Percentiles rank a stretch among this genome's conserved stretches.
phyloP scores from a whole-genome alignment of 2,113 vertebrate genomes.

The Pelvicachromis taeniatus region DNA sequence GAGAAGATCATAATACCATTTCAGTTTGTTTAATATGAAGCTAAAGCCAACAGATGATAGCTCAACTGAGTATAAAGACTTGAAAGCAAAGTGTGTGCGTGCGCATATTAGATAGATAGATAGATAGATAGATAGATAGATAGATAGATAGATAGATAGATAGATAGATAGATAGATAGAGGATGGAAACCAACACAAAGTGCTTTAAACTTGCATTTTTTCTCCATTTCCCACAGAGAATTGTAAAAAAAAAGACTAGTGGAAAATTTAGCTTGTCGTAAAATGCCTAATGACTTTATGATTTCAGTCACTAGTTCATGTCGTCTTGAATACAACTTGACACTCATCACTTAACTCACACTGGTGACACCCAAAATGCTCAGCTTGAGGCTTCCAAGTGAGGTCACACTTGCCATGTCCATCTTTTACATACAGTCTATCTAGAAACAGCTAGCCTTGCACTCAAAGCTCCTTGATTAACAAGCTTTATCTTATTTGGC shows the following conservation, averaged over 20 bases:
- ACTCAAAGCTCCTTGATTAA: background rate
- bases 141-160: background rate
- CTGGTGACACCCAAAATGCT: background rate
- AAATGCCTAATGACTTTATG: background rate
- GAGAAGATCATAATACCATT: background rate
- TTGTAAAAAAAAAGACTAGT: background rate
- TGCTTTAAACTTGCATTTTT: too few relatives aligned
- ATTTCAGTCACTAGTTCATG: background rate
- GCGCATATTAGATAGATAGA: too few relatives aligned
- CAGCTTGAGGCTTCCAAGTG: background rate
- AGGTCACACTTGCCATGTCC: background rate
- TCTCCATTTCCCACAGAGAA: background rate
- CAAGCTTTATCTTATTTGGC: background rate
- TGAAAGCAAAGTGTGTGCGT: background rate
- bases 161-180: too few relatives aligned
- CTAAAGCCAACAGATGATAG: background rate
- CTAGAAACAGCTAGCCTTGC: background rate
- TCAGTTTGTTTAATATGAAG: background rate
- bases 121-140: background rate
- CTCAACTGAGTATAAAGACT: background rate
- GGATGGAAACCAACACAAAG: background rate
- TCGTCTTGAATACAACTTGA: background rate
- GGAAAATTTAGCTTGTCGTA: background rate
- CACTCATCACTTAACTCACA: background rate
- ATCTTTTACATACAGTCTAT: background rate